A percentile compares a stretch with the other conserved stretches of the same genome.
Conservation (phyloP, 2,113 vertebrate species). For the Pedionomus torquatus region DNA sequence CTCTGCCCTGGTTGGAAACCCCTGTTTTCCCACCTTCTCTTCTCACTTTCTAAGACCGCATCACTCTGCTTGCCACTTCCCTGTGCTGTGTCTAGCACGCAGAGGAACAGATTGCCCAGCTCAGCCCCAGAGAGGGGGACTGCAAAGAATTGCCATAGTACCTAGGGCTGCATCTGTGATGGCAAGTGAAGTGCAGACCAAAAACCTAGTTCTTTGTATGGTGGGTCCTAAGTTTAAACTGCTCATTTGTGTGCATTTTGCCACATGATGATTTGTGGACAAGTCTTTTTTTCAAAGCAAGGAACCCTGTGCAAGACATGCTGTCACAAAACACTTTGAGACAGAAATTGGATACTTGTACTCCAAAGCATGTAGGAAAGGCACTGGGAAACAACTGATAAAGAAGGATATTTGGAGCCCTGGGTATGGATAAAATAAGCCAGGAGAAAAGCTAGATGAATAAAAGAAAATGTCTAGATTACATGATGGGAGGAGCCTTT, state of each 20-base stretch:
- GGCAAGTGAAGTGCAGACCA: neutral
- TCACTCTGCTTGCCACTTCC: neutral
- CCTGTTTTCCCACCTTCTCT: neutral
- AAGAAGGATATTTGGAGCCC: neutral
- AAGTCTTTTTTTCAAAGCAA: neutral
- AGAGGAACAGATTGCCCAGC: neutral
- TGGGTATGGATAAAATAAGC: neutral
- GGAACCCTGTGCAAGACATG: neutral
- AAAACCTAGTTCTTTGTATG: neutral
- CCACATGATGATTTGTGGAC: neutral
- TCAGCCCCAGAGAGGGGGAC: neutral
- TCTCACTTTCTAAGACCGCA: fast-evolving
- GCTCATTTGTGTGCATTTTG: neutral
- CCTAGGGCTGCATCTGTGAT: neutral
- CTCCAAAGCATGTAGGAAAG: neutral
- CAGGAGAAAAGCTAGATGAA: neutral
- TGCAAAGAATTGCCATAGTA: neutral
- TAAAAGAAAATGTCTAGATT: neutral
- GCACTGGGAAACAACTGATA: neutral
- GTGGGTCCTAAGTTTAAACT: neutral
- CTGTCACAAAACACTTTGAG: neutral
- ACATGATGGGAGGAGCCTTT: neutral
- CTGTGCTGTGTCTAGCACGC: neutral
- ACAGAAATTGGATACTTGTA: neutral
- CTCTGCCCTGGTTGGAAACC: neutral